Evolutionary conservation across 1,140 invertebrate species (phyloP), one percentile per base, ranked within the genome.

Genomic region (Apis dorsata): DNA sequence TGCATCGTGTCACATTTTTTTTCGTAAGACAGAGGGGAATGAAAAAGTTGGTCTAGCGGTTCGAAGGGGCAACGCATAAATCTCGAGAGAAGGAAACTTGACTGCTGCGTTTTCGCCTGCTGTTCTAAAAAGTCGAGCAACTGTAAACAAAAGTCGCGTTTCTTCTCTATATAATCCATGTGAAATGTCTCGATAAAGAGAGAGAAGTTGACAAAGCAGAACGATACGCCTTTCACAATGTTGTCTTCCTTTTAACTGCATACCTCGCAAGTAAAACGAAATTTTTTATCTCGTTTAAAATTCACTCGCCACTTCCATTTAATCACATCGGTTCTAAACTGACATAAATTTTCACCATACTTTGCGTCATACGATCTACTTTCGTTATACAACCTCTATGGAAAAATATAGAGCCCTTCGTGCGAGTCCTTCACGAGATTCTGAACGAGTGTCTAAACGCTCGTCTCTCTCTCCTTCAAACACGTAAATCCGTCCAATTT

Each of bases 81-180:
- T 76, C 73, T 28, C 28, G 28, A 2, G 2, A 19, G 59, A 19
- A 76, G n/a, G 11, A 44, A 24, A 75, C 60, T 51, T 21, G 13
- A 63, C 17, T 21, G 5, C 17, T 21, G 5, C 11, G 59, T 75
- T 75, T 19, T 28, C 44, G 59, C 21, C 34, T 51, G 60, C 21
- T 28, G 60, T 17, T 19, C 60, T 19, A 63, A 62, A 63, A 63
- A 76, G 21, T 17, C 21, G 59, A 11, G 60, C 17, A 51, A 49
- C 73, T 19, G 10, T 1, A 44, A 76, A 51, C n/a, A 51, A 49
- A 49, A 51, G 59, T 28, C 21, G 21, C 0, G 17, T 24, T 17
- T 24, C 57, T 75, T 51, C 34, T 51, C 3, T 17, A 9, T 44
- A 76, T 76, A 76, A 76, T 76, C 17, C 59, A 44, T n/a, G 15